phyloP scores from a whole-genome alignment of 2,113 vertebrate genomes.

The Notothenia rossii region DNA sequence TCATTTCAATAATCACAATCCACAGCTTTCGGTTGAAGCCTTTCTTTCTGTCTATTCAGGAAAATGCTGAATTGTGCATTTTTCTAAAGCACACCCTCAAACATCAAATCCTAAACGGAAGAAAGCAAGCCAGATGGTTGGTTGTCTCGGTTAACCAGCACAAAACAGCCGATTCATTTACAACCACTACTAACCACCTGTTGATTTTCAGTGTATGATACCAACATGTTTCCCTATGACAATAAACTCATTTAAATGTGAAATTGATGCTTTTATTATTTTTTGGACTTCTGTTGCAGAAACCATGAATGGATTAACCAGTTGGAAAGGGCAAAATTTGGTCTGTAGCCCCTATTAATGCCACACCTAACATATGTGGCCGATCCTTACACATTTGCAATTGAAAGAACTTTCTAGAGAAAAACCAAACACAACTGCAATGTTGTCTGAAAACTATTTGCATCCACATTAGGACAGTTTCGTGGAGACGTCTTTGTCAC shows the following conservation, averaged over 20 bases:
- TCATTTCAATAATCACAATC: not conserved
- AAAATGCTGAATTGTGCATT: constrained; percentile 70
- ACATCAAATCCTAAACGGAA: constrained; percentile 55
- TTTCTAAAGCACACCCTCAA: constrained; percentile 44
- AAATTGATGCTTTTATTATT: not conserved
- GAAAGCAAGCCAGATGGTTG: constrained; percentile 28
- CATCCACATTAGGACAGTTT: not conserved
- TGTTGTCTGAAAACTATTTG: not conserved
- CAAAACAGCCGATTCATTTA: not conserved
- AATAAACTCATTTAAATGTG: not conserved
- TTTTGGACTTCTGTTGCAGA: not conserved
- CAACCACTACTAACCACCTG: constrained; percentile 39
- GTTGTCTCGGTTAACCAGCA: constrained; percentile 1
- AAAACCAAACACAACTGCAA: no score
- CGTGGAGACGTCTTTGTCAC: no score
- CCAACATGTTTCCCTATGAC: not conserved
- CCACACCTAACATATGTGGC: not conserved
- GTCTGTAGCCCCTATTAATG: not conserved
- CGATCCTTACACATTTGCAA: constrained; percentile 11
- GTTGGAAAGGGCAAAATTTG: constrained; percentile 3
- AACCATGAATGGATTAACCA: constrained; percentile 7
- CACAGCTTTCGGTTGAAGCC: constrained; percentile 12
- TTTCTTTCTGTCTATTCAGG: constrained; percentile 42
- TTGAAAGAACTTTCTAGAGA: not conserved
- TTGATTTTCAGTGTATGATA: constrained; percentile 36